These are phyloP conservation scores for Panurus biarmicus DNA, from an alignment of 2,113 vertebrate genomes.

Conservation along the genomic window DNA sequence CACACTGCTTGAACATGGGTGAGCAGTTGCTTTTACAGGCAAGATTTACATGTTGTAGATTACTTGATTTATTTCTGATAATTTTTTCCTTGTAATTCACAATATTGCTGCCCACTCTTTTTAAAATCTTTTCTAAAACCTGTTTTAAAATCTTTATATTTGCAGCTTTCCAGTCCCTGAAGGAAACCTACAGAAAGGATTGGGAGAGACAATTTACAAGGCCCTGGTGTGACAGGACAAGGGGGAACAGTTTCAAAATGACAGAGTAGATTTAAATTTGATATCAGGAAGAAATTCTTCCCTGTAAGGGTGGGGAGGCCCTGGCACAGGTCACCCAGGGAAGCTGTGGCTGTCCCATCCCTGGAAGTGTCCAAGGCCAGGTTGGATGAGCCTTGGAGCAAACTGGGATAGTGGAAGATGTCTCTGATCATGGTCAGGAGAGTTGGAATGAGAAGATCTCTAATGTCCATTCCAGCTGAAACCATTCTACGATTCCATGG, in stretches of 20 bases:
- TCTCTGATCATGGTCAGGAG: rapidly evolving
- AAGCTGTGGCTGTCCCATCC: not conserved
- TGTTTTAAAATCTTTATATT: not conserved
- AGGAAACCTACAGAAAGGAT: not conserved
- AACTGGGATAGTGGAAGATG: rapidly evolving
- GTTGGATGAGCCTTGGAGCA: rapidly evolving
- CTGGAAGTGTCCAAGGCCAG: not conserved
- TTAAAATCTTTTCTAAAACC: not conserved
- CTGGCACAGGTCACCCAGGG: not conserved
- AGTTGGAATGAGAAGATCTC: not conserved
- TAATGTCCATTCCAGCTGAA: not conserved
- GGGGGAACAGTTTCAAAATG: not conserved
- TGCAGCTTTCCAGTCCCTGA: not conserved
- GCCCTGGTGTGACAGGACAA: not conserved
- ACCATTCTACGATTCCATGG: not conserved
- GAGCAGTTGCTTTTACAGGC: not conserved
- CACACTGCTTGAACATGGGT: not conserved
- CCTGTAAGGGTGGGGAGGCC: rapidly evolving
- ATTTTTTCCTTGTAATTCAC: not conserved
- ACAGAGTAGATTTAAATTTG: not conserved
- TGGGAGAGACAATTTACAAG: not conserved
- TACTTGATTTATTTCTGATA: not conserved
- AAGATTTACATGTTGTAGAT: not conserved
- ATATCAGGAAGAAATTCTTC: not conserved
- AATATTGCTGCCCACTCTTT: not conserved